phyloP scores from a whole-genome alignment of 2,797 vertebrate species.

The Cryptoprocta ferox region DNA sequence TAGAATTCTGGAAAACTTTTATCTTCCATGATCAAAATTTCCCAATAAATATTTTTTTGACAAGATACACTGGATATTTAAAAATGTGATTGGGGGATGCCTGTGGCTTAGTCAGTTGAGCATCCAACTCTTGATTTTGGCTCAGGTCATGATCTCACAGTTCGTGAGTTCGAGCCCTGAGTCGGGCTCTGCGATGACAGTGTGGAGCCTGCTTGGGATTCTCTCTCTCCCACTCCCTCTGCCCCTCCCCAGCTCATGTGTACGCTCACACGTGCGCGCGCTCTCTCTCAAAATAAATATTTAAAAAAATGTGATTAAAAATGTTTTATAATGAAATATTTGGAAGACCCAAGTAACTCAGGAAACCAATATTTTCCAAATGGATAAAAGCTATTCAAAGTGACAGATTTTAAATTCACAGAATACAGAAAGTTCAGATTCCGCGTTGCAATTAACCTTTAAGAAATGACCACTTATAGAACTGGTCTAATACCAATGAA shows the following conservation, averaged over 20 bases:
- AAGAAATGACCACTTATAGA: background rate
- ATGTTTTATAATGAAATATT: constrained; percentile 18
- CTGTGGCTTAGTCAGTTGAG: too few species aligned
- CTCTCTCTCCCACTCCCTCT: too few species aligned
- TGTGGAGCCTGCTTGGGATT: too few species aligned
- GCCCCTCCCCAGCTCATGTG: too few species aligned
- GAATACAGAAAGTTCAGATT: background rate
- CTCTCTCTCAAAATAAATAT: too few species aligned
- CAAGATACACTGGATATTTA: background rate
- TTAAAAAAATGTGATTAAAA: background rate
- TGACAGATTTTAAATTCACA: background rate
- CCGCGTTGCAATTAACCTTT: background rate
- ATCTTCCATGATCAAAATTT: background rate
- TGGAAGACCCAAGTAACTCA: background rate
- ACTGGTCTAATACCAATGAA: background rate
- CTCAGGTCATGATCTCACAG: too few species aligned
- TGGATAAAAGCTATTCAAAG: background rate
- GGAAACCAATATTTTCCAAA: constrained; percentile 1
- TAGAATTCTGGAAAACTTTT: constrained; percentile 17
- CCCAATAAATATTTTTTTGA: background rate
- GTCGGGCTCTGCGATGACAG: too few species aligned
- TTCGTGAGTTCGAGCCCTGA: too few species aligned
- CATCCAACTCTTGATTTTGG: too few species aligned
- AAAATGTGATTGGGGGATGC: background rate
- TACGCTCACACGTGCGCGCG: too few species aligned